phyloP scores from a whole-genome alignment of 2,888 invertebrate species.

The Mimas tiliae region DNA sequence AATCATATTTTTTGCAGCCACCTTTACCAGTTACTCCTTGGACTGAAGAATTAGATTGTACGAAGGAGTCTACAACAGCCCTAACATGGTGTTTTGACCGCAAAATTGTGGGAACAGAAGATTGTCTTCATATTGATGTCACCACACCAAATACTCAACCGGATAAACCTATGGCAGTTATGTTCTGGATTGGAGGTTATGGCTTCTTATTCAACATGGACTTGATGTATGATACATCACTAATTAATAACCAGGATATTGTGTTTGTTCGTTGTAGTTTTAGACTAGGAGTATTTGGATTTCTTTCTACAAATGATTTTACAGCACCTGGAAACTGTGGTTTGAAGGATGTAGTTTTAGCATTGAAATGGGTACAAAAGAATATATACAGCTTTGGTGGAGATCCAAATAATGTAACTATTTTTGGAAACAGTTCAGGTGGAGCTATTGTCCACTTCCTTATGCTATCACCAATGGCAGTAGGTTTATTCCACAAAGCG shows the following conservation, averaged over 20 bases:
- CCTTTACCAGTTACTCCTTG: constrained; percentile 61
- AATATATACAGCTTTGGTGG: constrained; percentile 76
- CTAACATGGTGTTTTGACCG: constrained; percentile 34
- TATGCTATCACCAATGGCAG: constrained; percentile 78
- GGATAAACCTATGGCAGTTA: constrained; percentile 70
- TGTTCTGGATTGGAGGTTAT: constrained; percentile 80
- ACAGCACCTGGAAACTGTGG: constrained; percentile 77
- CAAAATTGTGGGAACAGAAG: constrained; percentile 63
- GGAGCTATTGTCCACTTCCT: constrained; percentile 76
- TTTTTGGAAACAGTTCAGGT: constrained; percentile 78
- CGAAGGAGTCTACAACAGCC: constrained; percentile 55
- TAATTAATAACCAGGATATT: constrained; percentile 62
- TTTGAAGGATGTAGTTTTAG: constrained; percentile 75
- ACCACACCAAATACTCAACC: constrained; percentile 61
- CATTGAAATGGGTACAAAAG: constrained; percentile 73
- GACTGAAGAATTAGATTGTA: constrained; percentile 63
- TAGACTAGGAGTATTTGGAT: constrained; percentile 77
- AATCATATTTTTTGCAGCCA: constrained; percentile 52
- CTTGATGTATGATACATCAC: constrained; percentile 61
- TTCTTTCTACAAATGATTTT: constrained; percentile 71
- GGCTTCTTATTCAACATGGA: constrained; percentile 60
- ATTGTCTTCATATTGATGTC: constrained; percentile 76
- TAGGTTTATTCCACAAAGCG: constrained; percentile 76
- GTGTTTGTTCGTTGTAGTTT: constrained; percentile 75
- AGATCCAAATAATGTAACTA: constrained; percentile 74